phyloP scores from a whole-genome alignment of 2,113 vertebrate genomes.

The Chamaea fasciata region DNA sequence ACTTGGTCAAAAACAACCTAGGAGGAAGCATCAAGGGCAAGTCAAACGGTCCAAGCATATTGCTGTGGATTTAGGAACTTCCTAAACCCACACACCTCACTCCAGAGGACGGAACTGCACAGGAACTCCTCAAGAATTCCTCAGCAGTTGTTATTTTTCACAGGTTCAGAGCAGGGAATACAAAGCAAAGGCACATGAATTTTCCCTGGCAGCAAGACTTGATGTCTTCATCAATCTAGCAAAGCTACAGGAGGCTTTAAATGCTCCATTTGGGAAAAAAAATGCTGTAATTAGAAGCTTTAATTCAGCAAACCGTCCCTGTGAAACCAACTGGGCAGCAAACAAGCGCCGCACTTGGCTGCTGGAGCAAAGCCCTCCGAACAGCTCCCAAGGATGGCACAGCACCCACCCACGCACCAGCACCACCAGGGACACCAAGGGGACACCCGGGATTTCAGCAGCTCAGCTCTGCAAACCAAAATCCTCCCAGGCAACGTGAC shows the following conservation, averaged over 20 bases:
- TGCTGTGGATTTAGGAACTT: neutral
- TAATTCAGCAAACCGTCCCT: neutral
- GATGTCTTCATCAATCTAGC: neutral
- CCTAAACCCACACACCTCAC: neutral
- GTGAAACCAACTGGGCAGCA: neutral
- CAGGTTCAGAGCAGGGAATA: neutral
- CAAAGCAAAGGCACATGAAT: neutral
- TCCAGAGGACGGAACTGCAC: neutral
- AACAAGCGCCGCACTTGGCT: neutral
- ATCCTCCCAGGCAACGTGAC: neutral
- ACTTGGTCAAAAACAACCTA: neutral
- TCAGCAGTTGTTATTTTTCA: neutral
- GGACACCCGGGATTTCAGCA: neutral
- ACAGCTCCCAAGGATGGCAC: neutral
- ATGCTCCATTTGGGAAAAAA: neutral
- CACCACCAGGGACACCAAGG: neutral
- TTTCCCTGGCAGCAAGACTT: neutral
- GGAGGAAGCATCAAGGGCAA: neutral
- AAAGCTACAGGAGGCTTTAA: neutral
- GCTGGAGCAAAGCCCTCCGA: neutral
- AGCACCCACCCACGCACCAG: neutral
- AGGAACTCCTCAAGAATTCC: neutral
- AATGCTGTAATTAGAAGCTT: neutral
- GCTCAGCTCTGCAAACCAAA: neutral
- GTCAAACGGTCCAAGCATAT: neutral